phyloP scores from a whole-genome alignment of 1,140 invertebrate genomes.

The Halyomorpha halys region DNA sequence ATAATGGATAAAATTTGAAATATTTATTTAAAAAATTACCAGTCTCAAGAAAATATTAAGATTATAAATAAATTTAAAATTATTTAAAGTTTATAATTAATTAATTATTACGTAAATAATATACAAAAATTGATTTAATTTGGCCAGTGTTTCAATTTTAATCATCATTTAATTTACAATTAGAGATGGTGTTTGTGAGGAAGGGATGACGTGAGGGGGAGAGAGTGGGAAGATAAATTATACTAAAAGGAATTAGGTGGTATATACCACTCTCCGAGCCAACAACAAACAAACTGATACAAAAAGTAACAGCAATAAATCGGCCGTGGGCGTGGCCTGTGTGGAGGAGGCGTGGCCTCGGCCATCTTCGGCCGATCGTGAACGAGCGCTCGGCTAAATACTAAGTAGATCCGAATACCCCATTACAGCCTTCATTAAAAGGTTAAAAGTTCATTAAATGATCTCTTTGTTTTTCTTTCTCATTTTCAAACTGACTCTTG shows the following conservation, averaged over 20 bases:
- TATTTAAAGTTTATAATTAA: too few relatives aligned
- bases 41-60: too few relatives aligned
- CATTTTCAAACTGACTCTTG: too few relatives aligned
- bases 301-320: constrained; percentile 6
- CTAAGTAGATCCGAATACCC: too few relatives aligned
- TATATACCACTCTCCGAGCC: not conserved
- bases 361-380: not conserved
- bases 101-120: too few relatives aligned
- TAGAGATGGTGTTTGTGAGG: constrained; percentile 3
- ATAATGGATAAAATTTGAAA: too few relatives aligned
- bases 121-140: too few relatives aligned
- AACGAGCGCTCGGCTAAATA: not conserved
- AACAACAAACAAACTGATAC: constrained; percentile 4
- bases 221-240: constrained; percentile 8
- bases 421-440: too few relatives aligned
- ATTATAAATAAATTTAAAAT: too few relatives aligned
- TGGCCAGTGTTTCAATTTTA: not conserved
- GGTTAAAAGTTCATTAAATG: too few relatives aligned
- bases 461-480: too few relatives aligned
- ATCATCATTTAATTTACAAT: constrained; percentile 10
- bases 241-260: constrained; percentile 16
- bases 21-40: too few relatives aligned
- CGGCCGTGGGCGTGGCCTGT: not conserved
- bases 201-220: not conserved
- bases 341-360: not conserved